Percentiles rank a stretch among this genome's conserved stretches.
These are phyloP conservation scores for Tetramorium bicarinatum DNA, from an alignment of 2,888 invertebrate species.

Conservation along the genomic window DNA sequence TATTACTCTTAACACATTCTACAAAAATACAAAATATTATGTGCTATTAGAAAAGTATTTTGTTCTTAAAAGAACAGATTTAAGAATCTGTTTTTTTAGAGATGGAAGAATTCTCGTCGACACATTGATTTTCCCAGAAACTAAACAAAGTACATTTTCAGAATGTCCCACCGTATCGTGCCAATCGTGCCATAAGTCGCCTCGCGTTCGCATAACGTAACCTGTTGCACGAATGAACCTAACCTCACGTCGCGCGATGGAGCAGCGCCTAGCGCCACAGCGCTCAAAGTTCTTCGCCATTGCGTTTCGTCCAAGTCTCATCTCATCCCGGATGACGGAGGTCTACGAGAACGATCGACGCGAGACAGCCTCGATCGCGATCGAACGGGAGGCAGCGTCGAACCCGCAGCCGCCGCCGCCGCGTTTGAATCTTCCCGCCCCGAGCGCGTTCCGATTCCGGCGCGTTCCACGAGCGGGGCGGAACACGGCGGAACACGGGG, in stretches of 20 bases:
- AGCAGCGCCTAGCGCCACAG: not conserved
- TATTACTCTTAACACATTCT: too few relatives aligned
- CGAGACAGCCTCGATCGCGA: not conserved
- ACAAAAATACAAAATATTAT: too few relatives aligned
- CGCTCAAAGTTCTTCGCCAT: not conserved
- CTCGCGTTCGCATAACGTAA: too few relatives aligned
- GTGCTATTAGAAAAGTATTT: too few relatives aligned
- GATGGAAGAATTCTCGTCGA: too few relatives aligned
- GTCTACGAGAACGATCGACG: not conserved
- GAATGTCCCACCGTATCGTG: too few relatives aligned
- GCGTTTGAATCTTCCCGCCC: slow-evolving; percentile 15
- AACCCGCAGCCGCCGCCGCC: not conserved
- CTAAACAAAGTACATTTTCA: too few relatives aligned
- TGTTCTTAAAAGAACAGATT: too few relatives aligned
- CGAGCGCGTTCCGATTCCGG: slow-evolving; percentile 21
- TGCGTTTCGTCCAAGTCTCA: not conserved
- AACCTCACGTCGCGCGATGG: not conserved
- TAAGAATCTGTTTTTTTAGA: too few relatives aligned
- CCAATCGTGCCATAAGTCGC: too few relatives aligned
- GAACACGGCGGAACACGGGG: slow-evolving; percentile 52
- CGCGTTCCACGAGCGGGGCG: slow-evolving; percentile 21
- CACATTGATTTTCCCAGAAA: too few relatives aligned
- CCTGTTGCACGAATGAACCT: not conserved
- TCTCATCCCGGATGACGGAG: not conserved
- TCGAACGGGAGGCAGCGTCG: not conserved